These are phyloP conservation scores for Drosophila mulleri DNA, from an alignment of 2,888 invertebrate genomes.

Conservation along the genomic window DNA sequence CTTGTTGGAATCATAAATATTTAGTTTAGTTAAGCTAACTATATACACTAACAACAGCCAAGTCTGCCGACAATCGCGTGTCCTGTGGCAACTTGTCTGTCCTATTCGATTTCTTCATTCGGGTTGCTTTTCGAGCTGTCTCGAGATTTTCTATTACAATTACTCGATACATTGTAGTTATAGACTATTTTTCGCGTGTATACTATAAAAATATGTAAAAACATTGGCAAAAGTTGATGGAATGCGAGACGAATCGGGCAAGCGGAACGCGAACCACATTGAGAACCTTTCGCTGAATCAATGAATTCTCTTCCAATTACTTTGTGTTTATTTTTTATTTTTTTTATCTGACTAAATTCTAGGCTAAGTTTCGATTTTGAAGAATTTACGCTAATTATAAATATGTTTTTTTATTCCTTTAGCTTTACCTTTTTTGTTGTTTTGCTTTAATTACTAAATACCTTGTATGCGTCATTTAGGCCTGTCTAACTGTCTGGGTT, in stretches of 20 bases:
- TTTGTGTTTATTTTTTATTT: neutral
- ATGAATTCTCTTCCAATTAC: neutral
- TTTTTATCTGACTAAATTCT: slow-evolving; percentile 10
- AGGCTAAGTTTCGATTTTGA: slow-evolving; percentile 25
- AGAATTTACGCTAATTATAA: slow-evolving; percentile 47
- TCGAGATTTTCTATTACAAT: slow-evolving; percentile 24
- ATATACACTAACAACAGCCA: slow-evolving; percentile 58
- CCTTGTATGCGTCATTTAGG: slow-evolving; percentile 73
- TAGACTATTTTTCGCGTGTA: slow-evolving; percentile 14
- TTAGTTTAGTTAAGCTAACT: slow-evolving; percentile 38
- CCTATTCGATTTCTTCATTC: slow-evolving; percentile 55
- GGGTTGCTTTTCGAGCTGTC: slow-evolving; percentile 39
- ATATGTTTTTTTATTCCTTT: slow-evolving; percentile 26
- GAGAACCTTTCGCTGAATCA: slow-evolving; percentile 33
- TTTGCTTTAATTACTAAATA: slow-evolving; percentile 58
- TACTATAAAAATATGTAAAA: slow-evolving; percentile 37
- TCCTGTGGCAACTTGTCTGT: slow-evolving; percentile 11
- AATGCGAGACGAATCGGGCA: slow-evolving; percentile 12
- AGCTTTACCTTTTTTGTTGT: slow-evolving; percentile 6
- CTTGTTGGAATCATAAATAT: slow-evolving; percentile 20
- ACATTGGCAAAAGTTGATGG: slow-evolving; percentile 31
- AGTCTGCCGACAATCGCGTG: slow-evolving; percentile 17
- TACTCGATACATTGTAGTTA: slow-evolving; percentile 32
- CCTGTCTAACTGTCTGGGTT: slow-evolving; percentile 48
- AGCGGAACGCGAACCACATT: slow-evolving; percentile 1